Evolutionary conservation across 2,888 invertebrate genomes (phyloP), one percentile per base, ranked within the genome.

Genomic region (Drosophila colorata): DNA sequence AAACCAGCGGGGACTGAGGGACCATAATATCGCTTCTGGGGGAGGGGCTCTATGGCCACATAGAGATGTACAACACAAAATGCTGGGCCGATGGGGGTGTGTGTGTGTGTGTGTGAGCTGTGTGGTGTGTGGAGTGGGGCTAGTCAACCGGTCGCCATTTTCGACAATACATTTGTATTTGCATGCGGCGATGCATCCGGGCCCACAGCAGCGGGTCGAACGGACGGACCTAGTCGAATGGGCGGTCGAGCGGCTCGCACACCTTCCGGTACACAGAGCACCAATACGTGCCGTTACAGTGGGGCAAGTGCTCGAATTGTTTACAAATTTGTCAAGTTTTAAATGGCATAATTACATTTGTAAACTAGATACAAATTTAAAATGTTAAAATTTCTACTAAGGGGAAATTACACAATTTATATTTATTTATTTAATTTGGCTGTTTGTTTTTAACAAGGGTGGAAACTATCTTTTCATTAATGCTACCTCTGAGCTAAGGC

Each of bases 81-180:
- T 23, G 16, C 23, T 28, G 20, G 20, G 38, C 14, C 14, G 13
- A 18, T 25, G 41, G 8, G n/a, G 13, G 43, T 14, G 18, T 31
- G 14, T n/a, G 28, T 23, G 35, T 48, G 20, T 31, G 37, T 23
- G 33, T 46, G 38, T 25, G 31, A 7, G 4, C 3, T 49, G n/a
- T n/a, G n/a, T n/a, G 18, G 9, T 18, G 41, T 25, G 25, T 18
- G 38, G 41, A 7, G 16, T n/a, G 16, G 51, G 64, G 40, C 65
- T 69, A 72, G 85, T 81, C 82, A 78, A 82, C 83, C 86, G 86
- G 77, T 88, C 69, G 78, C 88, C 71, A 83, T 80, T 86, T 80
- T 88, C 88, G 87, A 88, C 83, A 88, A 80, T 88, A 88, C 83
- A 88, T 83, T 88, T 83, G 83, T 88, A 83, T 83, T 88, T 88